Percentiles rank a stretch among this genome's conserved stretches.
Conservation (phyloP, 2,113 vertebrate genomes). For the Cygnus atratus region DNA sequence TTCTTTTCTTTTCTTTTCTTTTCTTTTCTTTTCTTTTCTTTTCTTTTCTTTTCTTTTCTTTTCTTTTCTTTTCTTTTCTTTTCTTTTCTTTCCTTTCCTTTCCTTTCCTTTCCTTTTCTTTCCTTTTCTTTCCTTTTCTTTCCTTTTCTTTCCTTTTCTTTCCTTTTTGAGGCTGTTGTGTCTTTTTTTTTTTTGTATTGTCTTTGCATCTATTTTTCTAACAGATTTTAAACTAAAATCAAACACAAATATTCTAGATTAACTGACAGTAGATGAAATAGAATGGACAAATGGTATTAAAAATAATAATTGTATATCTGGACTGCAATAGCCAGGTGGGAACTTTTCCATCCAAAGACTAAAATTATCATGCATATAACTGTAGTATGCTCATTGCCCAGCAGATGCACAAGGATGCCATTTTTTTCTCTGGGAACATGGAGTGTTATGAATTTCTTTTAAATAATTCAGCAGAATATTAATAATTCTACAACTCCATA, state of each 20-base stretch:
- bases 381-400: background rate
- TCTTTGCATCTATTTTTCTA: background rate
- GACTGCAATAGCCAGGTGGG: background rate
- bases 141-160: background rate
- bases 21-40: no score
- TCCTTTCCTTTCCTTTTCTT: no score
- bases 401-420: fast-evolving
- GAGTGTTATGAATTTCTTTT: background rate
- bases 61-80: no score
- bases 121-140: no score
- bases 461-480: background rate
- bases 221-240: background rate
- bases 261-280: background rate
- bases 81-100: no score
- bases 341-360: background rate
- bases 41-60: no score
- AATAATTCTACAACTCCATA: background rate
- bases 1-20: no score
- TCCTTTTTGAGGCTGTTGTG: background rate
- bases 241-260: background rate
- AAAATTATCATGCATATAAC: background rate
- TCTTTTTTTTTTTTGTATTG: background rate
- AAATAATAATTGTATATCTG: background rate
- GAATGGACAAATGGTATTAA: background rate
- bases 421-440: background rate